phyloP scores from a whole-genome alignment of 2,797 vertebrate genomes.

The Chaunax sp. region DNA sequence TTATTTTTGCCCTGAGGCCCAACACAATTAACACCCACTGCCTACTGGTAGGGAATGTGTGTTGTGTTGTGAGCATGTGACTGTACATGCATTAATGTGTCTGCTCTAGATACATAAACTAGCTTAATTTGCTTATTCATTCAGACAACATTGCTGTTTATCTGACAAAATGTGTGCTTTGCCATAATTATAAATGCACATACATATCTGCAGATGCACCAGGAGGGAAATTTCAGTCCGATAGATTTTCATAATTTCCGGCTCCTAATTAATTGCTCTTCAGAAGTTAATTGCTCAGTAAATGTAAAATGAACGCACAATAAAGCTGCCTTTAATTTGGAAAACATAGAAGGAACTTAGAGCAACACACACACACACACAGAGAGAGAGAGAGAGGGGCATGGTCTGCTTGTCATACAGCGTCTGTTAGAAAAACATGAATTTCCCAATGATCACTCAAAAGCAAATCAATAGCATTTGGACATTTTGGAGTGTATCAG shows the following conservation, averaged over 20 bases:
- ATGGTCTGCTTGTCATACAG: neutral
- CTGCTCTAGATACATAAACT: slow-evolving; percentile 55
- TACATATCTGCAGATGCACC: slow-evolving; percentile 29
- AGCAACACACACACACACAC: slow-evolving; percentile 2
- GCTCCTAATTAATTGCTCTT: slow-evolving; percentile 58
- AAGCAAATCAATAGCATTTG: slow-evolving; percentile 63
- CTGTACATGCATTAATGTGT: slow-evolving; percentile 30
- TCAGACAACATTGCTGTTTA: slow-evolving; percentile 39
- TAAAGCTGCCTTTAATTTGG: slow-evolving; percentile 48
- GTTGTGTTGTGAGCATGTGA: neutral
- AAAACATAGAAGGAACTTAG: slow-evolving; percentile 17
- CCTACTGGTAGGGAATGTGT: slow-evolving; percentile 56
- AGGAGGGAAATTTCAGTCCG: slow-evolving; percentile 36
- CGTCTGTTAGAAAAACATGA: slow-evolving; percentile 32
- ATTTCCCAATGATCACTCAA: slow-evolving; percentile 44
- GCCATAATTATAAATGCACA: slow-evolving; percentile 42
- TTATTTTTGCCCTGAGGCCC: slow-evolving; percentile 78
- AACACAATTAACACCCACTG: slow-evolving; percentile 80
- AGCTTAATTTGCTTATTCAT: slow-evolving; percentile 58
- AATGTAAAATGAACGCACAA: slow-evolving; percentile 52
- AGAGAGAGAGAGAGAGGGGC: slow-evolving; percentile 12
- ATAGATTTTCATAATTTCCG: slow-evolving; percentile 42
- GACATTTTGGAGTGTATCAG: slow-evolving; percentile 55
- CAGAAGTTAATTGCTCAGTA: slow-evolving; percentile 48
- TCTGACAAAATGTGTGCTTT: slow-evolving; percentile 43